phyloP scores from a whole-genome alignment of 2,888 invertebrate species.

The Stenchaetothrips biformis region DNA sequence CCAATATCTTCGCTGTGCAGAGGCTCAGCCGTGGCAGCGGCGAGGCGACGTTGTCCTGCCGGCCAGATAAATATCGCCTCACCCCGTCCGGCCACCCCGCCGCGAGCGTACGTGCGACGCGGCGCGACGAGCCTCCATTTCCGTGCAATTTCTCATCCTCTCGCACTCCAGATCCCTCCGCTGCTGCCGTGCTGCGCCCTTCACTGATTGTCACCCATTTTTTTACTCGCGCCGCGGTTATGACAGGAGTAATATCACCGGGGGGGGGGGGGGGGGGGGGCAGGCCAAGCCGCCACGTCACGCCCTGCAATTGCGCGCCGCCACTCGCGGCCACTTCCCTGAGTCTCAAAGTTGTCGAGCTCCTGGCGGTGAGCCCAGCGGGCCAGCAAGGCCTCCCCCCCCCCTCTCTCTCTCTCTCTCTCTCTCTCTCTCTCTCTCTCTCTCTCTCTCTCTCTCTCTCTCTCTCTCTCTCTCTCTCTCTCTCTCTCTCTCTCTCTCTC shows the following conservation, averaged over 20 bases:
- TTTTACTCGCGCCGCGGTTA: not conserved
- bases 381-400: not conserved
- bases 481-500: not conserved
- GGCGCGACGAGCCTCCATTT: not conserved
- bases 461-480: not conserved
- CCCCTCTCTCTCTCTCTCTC: too few species aligned
- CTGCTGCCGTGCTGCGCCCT: not conserved
- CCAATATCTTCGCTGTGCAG: not conserved
- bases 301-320: too few species aligned
- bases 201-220: not conserved
- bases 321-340: too few species aligned
- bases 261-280: not conserved
- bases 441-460: too few species aligned
- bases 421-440: too few species aligned
- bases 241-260: not conserved
- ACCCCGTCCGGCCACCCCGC: not conserved
- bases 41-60: not conserved
- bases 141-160: slow-evolving; percentile 4
- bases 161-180: not conserved
- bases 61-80: not conserved
- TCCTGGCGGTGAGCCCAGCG: too few species aligned
- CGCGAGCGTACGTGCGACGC: not conserved
- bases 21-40: too few species aligned
- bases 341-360: too few species aligned
- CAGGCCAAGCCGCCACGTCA: too few species aligned